phyloP scores from a whole-genome alignment of 2,797 vertebrate species.

The Poeciliopsis infans region DNA sequence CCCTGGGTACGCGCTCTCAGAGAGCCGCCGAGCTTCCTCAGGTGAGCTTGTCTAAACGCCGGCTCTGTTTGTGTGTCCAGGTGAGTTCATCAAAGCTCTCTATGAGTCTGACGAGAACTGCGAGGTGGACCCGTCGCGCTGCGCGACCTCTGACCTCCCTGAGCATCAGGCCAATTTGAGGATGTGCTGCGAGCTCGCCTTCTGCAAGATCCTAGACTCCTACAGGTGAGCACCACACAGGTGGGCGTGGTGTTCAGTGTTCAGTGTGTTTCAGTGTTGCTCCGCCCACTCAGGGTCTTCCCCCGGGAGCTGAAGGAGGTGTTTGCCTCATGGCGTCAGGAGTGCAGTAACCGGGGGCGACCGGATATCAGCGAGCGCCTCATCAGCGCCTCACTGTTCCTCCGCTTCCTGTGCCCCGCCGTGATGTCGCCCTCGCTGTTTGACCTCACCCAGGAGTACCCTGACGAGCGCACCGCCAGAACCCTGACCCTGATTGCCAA shows the following conservation, averaged over 20 bases:
- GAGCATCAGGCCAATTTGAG: slow-evolving; percentile 96
- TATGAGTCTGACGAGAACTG: slow-evolving; percentile 99
- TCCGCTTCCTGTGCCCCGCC: slow-evolving; percentile 93
- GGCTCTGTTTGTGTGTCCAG: slow-evolving; percentile 64
- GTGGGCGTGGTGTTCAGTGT: neutral
- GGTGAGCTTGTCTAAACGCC: neutral
- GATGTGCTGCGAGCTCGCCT: slow-evolving; percentile 97
- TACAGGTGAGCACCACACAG: slow-evolving; percentile 57
- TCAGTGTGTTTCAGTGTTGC: neutral
- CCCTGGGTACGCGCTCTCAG: slow-evolving; percentile 83
- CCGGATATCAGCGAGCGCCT: slow-evolving; percentile 93
- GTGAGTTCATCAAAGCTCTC: slow-evolving; percentile 96
- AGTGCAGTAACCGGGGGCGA: slow-evolving; percentile 89
- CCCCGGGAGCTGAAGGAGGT: slow-evolving; percentile 96
- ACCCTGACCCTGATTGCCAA: slow-evolving; percentile 95
- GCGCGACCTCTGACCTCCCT: slow-evolving; percentile 85
- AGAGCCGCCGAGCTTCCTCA: neutral
- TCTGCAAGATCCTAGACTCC: slow-evolving; percentile 91
- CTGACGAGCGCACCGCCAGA: slow-evolving; percentile 91
- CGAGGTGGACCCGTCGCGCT: slow-evolving; percentile 93
- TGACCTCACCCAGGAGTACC: slow-evolving; percentile 93
- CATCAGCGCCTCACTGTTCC: slow-evolving; percentile 93
- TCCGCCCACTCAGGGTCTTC: slow-evolving; percentile 78
- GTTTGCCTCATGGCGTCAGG: slow-evolving; percentile 95
- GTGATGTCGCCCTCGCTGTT: slow-evolving; percentile 98